Evolutionary conservation across 2,888 invertebrate species (phyloP).

Genomic region (Torymus aiolomorphi): DNA sequence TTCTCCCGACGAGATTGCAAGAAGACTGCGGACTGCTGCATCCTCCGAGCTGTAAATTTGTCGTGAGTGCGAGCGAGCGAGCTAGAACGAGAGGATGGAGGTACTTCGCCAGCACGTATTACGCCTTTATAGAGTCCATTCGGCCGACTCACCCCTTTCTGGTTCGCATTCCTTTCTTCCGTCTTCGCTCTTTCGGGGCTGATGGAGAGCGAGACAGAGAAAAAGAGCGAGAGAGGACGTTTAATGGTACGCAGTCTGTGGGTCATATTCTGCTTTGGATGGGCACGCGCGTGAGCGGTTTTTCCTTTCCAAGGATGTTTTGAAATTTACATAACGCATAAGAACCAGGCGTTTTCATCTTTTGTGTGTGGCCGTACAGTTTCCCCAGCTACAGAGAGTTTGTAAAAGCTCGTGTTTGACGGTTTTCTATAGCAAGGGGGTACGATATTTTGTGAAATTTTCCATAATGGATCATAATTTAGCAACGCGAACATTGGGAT

Average conservation of each 20-base stretch:
- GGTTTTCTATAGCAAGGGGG: no score
- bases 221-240: background rate
- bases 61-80: conserved; percentile 49
- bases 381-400: no score
- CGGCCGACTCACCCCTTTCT: conserved; percentile 25
- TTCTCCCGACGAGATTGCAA: background rate
- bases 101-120: conserved; percentile 49
- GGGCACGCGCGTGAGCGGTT: conserved; percentile 5
- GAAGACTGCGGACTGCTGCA: background rate
- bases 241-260: conserved; percentile 27
- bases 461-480: no score
- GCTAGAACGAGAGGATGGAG: background rate
- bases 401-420: no score
- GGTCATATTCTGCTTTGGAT: background rate
- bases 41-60: conserved; percentile 55
- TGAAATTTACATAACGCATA: background rate
- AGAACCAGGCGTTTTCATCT: no score
- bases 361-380: no score
- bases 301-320: background rate
- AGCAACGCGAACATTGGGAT: no score
- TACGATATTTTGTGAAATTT: no score
- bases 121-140: conserved; percentile 61
- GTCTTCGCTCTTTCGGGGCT: background rate
- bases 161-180: background rate
- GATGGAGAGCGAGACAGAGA: background rate